A percentile compares a stretch with the other conserved stretches of the same genome.
Evolutionary conservation across 92 coral and sea anemone genomes (phyloP).

Genomic region (Pocillopora grandis): DNA sequence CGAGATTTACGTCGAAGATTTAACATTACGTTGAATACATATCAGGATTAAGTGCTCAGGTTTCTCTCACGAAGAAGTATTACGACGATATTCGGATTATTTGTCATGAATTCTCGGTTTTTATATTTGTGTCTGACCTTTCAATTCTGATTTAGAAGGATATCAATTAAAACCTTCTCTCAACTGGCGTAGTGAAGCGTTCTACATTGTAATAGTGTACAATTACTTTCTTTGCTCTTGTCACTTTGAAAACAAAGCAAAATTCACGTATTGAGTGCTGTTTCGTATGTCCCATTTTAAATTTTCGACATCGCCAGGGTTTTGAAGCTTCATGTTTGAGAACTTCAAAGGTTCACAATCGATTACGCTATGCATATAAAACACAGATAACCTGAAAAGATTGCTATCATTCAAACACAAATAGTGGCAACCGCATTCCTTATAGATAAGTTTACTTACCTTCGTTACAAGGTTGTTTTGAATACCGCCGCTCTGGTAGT

Average conservation of each 20-base stretch:
- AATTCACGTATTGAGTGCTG: not conserved
- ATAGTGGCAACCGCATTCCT: not conserved
- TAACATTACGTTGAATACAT: conserved; percentile 7
- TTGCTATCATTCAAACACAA: not conserved
- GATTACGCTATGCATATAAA: not conserved
- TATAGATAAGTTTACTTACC: not conserved
- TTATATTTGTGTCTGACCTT: not conserved
- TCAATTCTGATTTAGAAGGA: not conserved
- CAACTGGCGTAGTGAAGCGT: not conserved
- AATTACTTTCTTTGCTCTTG: not conserved
- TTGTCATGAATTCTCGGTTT: not conserved
- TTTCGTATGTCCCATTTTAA: not conserved
- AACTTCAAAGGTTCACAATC: not conserved
- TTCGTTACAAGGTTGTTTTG: not conserved
- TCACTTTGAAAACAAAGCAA: conserved; percentile 5
- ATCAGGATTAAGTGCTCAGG: not conserved
- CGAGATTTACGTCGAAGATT: conserved; percentile 33
- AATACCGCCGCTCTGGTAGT: not conserved
- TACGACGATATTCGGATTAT: not conserved
- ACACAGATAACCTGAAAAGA: not conserved
- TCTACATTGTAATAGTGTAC: conserved; percentile 1
- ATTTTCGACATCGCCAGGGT: not conserved
- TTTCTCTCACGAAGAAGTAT: not conserved
- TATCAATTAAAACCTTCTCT: not conserved
- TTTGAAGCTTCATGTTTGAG: no score